Evolutionary conservation across 2,888 invertebrate genomes (phyloP), one percentile per base, ranked within the genome.

Genomic region (Lasioglossum malachurum): DNA sequence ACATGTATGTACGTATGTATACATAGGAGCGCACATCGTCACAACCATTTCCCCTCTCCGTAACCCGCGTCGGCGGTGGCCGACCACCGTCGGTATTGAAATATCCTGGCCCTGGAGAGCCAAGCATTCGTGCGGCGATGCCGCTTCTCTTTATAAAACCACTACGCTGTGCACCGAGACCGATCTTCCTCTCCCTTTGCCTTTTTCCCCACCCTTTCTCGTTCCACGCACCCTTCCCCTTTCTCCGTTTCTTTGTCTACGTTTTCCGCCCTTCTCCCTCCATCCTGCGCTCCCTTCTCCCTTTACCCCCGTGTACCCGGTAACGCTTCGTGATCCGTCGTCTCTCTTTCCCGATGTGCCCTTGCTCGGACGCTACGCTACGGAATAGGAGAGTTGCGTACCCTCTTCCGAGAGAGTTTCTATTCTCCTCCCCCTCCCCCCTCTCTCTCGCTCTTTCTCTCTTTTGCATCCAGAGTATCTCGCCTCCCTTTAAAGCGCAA

Each of bases 101-200:
- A 94, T 93, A 94, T 93, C 93, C 92, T 92, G 92, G 91, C 91
- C 89, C 92, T 92, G 91, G 91, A 92, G 92, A 90, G 91, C 82
- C 84, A 88, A 91, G 92, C 89, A 90, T 88, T 88, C 90, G 93
- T 93, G 94, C 93, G 89, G 88, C 92, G 94, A 93, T 94, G 93
- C 94, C 93, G 92, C 93, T 93, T 93, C 92, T 93, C 91, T 90
- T 80, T 89, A 91, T 84, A 86, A 44, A 44, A 89, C 87, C 87
- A 86, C 86, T 87, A 87, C 84, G 79, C 69, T 84, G 78, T 80
- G 77, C 89, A 73, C 83, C 72, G 77, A 75, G 77, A 83, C 73
- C 83, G 80, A 84, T 87, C 83, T 87, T 87, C 53, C 81, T 87
- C 86, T 84, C 80, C 60, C 74, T 84, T 84, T 82, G 38, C 82